These are phyloP conservation scores for Austrofundulus limnaeus DNA, from an alignment of 2,113 vertebrate genomes.

Conservation along the genomic window DNA sequence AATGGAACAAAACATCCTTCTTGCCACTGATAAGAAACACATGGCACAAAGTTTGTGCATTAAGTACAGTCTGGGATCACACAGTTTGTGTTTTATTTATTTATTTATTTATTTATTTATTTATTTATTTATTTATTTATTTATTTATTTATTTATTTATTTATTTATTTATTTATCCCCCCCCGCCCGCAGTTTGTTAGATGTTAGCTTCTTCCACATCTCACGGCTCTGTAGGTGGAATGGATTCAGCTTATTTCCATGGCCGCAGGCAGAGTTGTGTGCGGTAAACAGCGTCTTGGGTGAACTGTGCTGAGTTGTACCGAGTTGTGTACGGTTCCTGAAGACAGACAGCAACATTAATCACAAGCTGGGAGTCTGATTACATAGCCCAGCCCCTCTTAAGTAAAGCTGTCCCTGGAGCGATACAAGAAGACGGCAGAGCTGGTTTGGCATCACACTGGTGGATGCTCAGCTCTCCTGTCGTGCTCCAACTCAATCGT, in stretches of 20 bases:
- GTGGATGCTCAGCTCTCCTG: slow-evolving; percentile 51
- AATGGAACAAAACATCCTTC: slow-evolving; percentile 62
- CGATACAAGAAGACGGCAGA: slow-evolving; percentile 50
- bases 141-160: slow-evolving; percentile 24
- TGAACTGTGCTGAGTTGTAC: slow-evolving; percentile 64
- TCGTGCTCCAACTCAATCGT: slow-evolving; percentile 24
- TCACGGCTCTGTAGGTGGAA: slow-evolving; percentile 63
- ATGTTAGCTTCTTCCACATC: slow-evolving; percentile 48
- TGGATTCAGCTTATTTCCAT: slow-evolving; percentile 68
- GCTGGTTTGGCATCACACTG: slow-evolving; percentile 49
- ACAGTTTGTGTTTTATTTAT: slow-evolving; percentile 13
- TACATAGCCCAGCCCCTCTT: slow-evolving; percentile 70
- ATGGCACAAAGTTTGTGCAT: slow-evolving; percentile 45
- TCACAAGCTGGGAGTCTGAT: slow-evolving; percentile 75
- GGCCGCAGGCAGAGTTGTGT: slow-evolving; percentile 51
- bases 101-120: slow-evolving; percentile 43
- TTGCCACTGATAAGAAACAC: slow-evolving; percentile 53
- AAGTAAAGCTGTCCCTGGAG: slow-evolving; percentile 75
- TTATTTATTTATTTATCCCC: slow-evolving; percentile 43
- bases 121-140: slow-evolving; percentile 43
- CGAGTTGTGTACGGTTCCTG: slow-evolving; percentile 52
- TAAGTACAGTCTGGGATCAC: slow-evolving; percentile 43
- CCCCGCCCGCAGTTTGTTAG: slow-evolving; percentile 50
- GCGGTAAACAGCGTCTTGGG: slow-evolving; percentile 69
- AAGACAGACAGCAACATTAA: slow-evolving; percentile 77